Base-by-base conservation (phyloP, 2,888 invertebrate species). In the Amaurobius ferox region DNA sequence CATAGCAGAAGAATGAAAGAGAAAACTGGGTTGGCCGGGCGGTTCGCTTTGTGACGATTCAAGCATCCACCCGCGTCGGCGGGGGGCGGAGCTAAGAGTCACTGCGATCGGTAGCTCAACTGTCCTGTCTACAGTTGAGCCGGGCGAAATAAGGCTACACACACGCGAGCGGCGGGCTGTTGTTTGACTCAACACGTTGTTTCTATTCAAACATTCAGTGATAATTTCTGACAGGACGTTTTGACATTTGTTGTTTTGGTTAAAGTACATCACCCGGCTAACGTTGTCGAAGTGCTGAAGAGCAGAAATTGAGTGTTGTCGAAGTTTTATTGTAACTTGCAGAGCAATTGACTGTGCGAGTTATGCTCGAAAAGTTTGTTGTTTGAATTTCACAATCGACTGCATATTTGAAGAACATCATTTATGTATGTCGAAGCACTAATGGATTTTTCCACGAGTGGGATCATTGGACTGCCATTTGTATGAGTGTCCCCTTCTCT, bases 401-500 rank as follows among this genome's bases (percentile, higher is more conserved):
- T 61, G 61, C 23, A 26, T 6, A 23, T 19, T 7, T 5, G 16
- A 55, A 19, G 26, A 68, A n/a, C n/a, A 28, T n/a, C 16, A 68
- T 39, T 28, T 13, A 79, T 64, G 71, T 28, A 23, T 62, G 19
- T 62, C n/a, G 16, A 61, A 67, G 48, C 70, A 7, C 40, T 40
- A 55, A 72, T 67, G 83, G 83, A 85, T 85, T 85, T 71, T 72
- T 48, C 64, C 16, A 48, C 9, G 35, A 35, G 35, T 26, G 67
- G 77, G 48, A 39, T 66, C 39, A 28, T 35, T 32, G 72, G 77
- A 66, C 77, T 72, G 55, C 77, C 77, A 77, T 68, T 70, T 64
- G 79, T 30, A 86, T 86, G 79, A 86, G 79, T 76, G 86, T 79
- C 55, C 39, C 44, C 30, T 74, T 70, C 67, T 30, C 30, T 68